Evolutionary conservation across 2,888 invertebrate genomes (phyloP).

Genomic region (Oxycera nigricornis): DNA sequence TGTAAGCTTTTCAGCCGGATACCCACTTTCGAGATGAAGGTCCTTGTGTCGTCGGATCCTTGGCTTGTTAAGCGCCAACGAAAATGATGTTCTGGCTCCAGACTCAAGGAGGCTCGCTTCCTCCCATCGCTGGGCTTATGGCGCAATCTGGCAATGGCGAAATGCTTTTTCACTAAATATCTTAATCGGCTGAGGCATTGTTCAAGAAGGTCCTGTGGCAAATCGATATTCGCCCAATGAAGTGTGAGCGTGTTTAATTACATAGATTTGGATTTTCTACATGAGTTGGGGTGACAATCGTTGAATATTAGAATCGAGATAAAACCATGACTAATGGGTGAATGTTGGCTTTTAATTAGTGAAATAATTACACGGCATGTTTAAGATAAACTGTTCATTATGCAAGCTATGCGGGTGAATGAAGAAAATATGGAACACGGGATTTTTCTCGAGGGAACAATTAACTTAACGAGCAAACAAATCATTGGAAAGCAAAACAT

Average conservation of each 20-base stretch:
- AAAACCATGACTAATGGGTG: not conserved
- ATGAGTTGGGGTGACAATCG: not conserved
- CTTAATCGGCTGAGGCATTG: slow-evolving; percentile 13
- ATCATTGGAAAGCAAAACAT: too few relatives aligned
- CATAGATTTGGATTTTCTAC: not conserved
- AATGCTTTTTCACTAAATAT: slow-evolving; percentile 21
- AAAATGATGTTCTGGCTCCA: not conserved
- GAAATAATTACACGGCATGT: not conserved
- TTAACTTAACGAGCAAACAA: too few relatives aligned
- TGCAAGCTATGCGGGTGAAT: too few relatives aligned
- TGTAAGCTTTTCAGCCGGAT: not conserved
- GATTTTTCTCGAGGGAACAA: too few relatives aligned
- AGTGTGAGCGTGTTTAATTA: slow-evolving; percentile 21
- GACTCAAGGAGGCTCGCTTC: not conserved
- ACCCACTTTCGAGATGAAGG: not conserved
- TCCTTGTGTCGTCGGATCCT: too few relatives aligned
- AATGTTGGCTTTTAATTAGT: not conserved
- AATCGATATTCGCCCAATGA: slow-evolving; percentile 18
- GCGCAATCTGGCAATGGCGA: slow-evolving; percentile 10
- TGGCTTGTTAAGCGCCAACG: not conserved
- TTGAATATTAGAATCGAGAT: not conserved
- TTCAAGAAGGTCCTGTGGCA: not conserved
- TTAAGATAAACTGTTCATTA: not conserved
- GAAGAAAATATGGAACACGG: too few relatives aligned
- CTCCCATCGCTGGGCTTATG: not conserved